These are phyloP conservation scores for Nasalis larvatus DNA, from an alignment of 2,113 vertebrate species.

Conservation along the genomic window DNA sequence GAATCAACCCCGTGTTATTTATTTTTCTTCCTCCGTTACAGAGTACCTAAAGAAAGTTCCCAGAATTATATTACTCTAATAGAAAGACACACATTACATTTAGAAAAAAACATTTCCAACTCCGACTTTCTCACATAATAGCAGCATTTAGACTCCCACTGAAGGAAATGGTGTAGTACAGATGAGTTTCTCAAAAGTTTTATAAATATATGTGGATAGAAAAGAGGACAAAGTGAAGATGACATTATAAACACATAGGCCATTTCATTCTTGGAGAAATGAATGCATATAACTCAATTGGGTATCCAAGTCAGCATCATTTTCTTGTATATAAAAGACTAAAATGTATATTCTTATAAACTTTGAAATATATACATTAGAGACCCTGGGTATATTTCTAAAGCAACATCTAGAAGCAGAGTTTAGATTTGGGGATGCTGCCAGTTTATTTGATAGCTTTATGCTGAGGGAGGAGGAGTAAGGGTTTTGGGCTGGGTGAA, in stretches of 20 bases:
- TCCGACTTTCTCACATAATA: slow-evolving; percentile 31
- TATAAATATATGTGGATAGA: not conserved
- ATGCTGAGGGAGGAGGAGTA: not conserved
- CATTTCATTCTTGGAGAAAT: slow-evolving; percentile 39
- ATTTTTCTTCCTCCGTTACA: not conserved
- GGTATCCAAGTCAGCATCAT: slow-evolving; percentile 15
- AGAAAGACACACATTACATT: slow-evolving; percentile 21
- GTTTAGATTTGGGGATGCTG: not conserved
- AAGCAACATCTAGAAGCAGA: not conserved
- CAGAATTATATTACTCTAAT: not conserved
- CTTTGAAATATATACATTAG: slow-evolving; percentile 46
- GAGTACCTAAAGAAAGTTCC: not conserved
- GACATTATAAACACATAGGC: slow-evolving; percentile 15
- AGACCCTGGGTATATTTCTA: slow-evolving; percentile 19
- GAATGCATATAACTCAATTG: slow-evolving; percentile 43
- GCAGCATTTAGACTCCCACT: slow-evolving; percentile 39
- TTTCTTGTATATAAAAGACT: slow-evolving; percentile 35
- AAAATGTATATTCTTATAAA: not conserved
- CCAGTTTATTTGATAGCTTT: slow-evolving; percentile 4
- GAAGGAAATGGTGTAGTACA: slow-evolving; percentile 13
- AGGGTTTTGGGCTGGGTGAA: not conserved
- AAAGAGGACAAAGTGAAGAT: slow-evolving; percentile 41
- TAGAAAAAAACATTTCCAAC: slow-evolving; percentile 50
- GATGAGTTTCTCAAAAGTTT: slow-evolving; percentile 38
- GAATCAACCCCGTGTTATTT: not conserved